Conservation (phyloP, 2,888 invertebrate species). For the Spicauda simplicius region DNA sequence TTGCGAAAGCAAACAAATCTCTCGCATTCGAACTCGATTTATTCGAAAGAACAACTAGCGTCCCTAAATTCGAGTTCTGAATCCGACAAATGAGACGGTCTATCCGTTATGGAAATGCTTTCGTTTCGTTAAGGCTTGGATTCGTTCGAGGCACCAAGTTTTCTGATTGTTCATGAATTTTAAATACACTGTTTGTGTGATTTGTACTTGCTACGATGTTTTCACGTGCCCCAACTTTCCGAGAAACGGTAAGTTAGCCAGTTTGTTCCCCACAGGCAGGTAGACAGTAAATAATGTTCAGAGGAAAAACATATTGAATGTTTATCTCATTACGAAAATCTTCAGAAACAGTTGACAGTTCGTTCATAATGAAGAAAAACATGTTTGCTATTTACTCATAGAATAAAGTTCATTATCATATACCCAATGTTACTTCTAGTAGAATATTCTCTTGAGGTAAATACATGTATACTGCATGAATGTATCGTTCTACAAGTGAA, state of each 20-base stretch:
- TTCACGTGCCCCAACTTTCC: slow-evolving; percentile 26
- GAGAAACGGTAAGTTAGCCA: slow-evolving; percentile 10
- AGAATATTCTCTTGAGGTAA: no score
- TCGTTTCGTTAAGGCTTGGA: slow-evolving; percentile 39
- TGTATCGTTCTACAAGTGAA: no score
- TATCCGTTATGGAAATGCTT: slow-evolving; percentile 44
- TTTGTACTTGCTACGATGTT: slow-evolving; percentile 31
- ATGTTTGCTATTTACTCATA: no score
- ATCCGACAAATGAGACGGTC: slow-evolving; percentile 33
- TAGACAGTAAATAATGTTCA: not conserved
- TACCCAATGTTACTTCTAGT: no score
- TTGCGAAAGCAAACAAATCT: slow-evolving; percentile 1
- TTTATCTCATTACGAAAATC: not conserved
- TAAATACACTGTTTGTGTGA: slow-evolving; percentile 45
- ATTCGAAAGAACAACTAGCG: slow-evolving; percentile 13
- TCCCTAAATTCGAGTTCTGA: slow-evolving; percentile 16
- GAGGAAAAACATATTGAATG: not conserved
- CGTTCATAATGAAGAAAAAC: no score
- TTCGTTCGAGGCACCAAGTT: slow-evolving; percentile 36
- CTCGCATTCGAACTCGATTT: not conserved
- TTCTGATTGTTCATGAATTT: slow-evolving; percentile 50
- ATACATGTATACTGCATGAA: no score
- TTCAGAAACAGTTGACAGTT: no score
- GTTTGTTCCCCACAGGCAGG: not conserved
- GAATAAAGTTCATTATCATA: no score